These are phyloP conservation scores for Coracopsis vasa DNA, from an alignment of 2,113 vertebrate genomes.

Conservation along the genomic window DNA sequence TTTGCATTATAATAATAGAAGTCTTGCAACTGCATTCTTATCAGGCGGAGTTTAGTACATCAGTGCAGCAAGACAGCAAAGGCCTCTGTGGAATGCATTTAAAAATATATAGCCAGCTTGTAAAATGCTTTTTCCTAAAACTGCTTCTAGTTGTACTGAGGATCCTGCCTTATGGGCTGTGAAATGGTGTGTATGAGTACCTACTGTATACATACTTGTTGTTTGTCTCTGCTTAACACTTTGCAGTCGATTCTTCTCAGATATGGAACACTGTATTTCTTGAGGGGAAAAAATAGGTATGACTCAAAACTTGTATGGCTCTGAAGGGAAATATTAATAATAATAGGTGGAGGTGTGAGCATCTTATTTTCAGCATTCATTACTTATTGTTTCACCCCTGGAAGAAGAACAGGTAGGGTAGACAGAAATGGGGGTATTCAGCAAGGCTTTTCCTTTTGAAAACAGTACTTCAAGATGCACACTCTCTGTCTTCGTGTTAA, in stretches of 20 bases:
- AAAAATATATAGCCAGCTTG: not conserved
- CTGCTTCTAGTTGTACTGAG: not conserved
- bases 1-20: not conserved
- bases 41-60: not conserved
- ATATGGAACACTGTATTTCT: not conserved
- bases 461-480: not conserved
- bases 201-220: not conserved
- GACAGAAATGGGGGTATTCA: not conserved
- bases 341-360: not conserved
- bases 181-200: not conserved
- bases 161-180: not conserved
- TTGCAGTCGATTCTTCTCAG: not conserved
- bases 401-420: not conserved
- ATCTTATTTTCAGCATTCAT: not conserved
- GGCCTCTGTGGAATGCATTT: not conserved
- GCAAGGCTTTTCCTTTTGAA: not conserved
- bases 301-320: not conserved
- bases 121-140: not conserved
- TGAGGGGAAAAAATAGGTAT: rapidly evolving
- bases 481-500: not conserved
- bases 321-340: not conserved
- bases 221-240: not conserved
- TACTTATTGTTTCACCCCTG: not conserved
- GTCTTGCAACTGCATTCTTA: not conserved
- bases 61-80: not conserved